These are phyloP conservation scores for Tamias sibiricus DNA, from an alignment of 2,113 vertebrate genomes.

Conservation along the genomic window DNA sequence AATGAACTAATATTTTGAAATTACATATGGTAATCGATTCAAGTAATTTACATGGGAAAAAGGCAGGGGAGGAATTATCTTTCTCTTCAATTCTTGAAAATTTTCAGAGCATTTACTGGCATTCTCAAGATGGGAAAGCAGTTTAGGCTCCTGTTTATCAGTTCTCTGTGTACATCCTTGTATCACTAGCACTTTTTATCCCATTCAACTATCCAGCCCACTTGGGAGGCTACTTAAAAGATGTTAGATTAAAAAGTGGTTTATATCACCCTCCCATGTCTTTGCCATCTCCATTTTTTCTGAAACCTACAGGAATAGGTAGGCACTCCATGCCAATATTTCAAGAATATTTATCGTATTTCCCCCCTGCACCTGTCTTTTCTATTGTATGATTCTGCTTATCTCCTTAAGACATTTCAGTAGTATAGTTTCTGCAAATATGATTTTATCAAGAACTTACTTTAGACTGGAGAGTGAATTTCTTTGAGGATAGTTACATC, in stretches of 20 bases:
- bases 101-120: slow-evolving; percentile 38
- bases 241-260: slow-evolving; percentile 64
- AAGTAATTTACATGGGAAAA: slow-evolving; percentile 31
- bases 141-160: neutral
- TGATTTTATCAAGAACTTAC: slow-evolving; percentile 56
- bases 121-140: slow-evolving; percentile 17
- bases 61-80: slow-evolving; percentile 31
- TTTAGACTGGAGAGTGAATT: slow-evolving; percentile 52
- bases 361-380: neutral
- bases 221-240: slow-evolving; percentile 54
- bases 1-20: slow-evolving; percentile 61
- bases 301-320: slow-evolving; percentile 32
- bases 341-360: slow-evolving; percentile 23
- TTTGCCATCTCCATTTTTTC: slow-evolving; percentile 70
- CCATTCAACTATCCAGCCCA: slow-evolving; percentile 44
- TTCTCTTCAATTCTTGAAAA: slow-evolving; percentile 43
- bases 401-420: slow-evolving; percentile 56
- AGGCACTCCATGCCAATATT: slow-evolving; percentile 29
- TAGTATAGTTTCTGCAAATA: slow-evolving; percentile 47
- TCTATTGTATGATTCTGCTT: slow-evolving; percentile 45
- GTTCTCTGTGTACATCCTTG: neutral
- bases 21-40: slow-evolving; percentile 49
- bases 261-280: slow-evolving; percentile 33
- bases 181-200: slow-evolving; percentile 37
- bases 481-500: slow-evolving; percentile 56